Evolutionary conservation across 2,797 vertebrate species (phyloP).

Genomic region (Ptychobarbus kaznakovi): DNA sequence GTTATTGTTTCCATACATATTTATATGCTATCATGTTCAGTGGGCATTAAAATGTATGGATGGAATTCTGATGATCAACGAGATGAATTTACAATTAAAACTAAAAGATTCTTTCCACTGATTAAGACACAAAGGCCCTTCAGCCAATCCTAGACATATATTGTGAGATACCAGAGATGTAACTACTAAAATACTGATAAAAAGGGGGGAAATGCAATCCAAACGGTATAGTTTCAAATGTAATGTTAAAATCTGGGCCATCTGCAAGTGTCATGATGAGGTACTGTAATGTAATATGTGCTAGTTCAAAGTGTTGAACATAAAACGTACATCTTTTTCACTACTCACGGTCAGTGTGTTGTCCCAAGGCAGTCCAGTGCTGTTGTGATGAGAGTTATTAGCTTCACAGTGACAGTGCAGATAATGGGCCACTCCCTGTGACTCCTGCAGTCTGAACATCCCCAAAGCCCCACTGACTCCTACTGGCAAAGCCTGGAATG

Average conservation of each 20-base stretch:
- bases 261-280: background rate
- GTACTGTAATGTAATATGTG: background rate
- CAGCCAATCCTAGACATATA: background rate
- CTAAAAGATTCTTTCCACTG: no score
- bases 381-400: slow-evolving; percentile 28
- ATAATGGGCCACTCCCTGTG: slow-evolving; percentile 54
- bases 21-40: background rate
- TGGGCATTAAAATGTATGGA: background rate
- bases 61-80: background rate
- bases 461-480: slow-evolving; percentile 53
- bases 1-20: background rate
- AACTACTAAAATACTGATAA: no score
- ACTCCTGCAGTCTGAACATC: slow-evolving; percentile 39
- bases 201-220: background rate
- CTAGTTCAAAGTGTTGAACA: background rate
- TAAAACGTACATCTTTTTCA: background rate
- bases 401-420: slow-evolving; percentile 10
- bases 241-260: background rate
- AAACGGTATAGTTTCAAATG: background rate
- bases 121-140: background rate
- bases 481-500: slow-evolving; percentile 51
- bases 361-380: background rate
- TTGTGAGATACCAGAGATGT: background rate
- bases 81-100: background rate
- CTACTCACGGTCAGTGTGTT: background rate